Conservation (phyloP, 2,113 vertebrate genomes). For the Shinisaurus crocodilurus region DNA sequence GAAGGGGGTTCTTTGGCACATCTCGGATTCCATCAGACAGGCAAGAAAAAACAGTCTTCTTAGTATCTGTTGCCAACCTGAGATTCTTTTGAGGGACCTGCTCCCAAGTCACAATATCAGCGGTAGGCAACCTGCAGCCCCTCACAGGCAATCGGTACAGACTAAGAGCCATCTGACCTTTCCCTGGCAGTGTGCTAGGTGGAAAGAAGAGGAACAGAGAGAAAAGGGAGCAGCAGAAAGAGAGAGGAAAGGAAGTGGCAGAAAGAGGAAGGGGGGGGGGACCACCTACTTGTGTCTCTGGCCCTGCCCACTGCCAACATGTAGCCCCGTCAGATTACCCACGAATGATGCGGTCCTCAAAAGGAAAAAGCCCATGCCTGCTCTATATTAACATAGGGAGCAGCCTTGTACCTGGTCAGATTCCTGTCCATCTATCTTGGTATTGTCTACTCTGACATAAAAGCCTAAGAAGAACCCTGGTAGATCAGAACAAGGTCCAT, state of each 20-base stretch:
- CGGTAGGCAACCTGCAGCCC: too few species aligned
- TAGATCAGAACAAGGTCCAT: neutral
- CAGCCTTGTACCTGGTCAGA: neutral
- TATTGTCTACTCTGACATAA: neutral
- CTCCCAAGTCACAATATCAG: neutral
- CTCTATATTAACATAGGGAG: neutral
- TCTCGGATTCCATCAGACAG: constrained; percentile 27
- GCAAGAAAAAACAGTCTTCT: constrained; percentile 5
- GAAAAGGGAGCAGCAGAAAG: too few species aligned
- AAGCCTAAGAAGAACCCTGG: neutral
- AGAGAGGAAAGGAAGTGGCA: too few species aligned
- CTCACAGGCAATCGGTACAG: neutral
- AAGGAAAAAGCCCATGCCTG: too few species aligned
- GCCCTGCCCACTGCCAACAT: too few species aligned
- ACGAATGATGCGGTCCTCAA: too few species aligned
- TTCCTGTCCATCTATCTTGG: neutral
- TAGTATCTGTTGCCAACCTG: neutral
- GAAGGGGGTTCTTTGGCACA: constrained; percentile 62
- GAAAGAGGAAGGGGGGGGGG: too few species aligned
- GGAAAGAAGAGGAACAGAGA: too few species aligned
- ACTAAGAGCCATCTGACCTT: neutral
- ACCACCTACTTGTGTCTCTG: too few species aligned
- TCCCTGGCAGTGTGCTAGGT: too few species aligned
- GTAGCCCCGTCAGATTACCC: too few species aligned
- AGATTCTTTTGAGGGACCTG: neutral